Evolutionary conservation across 2,888 invertebrate species (phyloP).

Genomic region (Liodrosophila aerea): DNA sequence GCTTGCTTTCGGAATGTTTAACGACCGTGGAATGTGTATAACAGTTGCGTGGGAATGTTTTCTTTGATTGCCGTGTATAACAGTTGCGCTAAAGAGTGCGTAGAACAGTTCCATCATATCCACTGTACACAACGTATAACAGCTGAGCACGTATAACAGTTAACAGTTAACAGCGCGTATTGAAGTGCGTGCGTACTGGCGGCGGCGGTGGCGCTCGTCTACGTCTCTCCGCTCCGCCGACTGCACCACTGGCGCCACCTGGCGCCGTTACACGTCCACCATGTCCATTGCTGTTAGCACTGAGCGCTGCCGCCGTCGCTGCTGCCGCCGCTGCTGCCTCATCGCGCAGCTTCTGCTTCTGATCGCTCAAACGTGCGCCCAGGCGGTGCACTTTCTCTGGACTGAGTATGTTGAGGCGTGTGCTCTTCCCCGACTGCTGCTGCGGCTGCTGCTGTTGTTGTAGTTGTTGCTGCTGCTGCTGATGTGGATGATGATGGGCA

Average conservation of each 20-base stretch:
- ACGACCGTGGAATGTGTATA: slow-evolving; percentile 25
- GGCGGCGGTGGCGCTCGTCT: slow-evolving; percentile 69
- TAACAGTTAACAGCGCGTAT: slow-evolving; percentile 65
- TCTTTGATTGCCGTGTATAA: slow-evolving; percentile 3
- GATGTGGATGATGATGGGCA: slow-evolving; percentile 21
- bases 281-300: slow-evolving; percentile 40
- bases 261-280: slow-evolving; percentile 13
- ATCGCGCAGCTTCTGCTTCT: slow-evolving; percentile 72
- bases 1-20: slow-evolving; percentile 32
- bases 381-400: slow-evolving; percentile 81
- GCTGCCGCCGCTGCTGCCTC: slow-evolving; percentile 47
- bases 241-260: not conserved
- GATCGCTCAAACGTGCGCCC: slow-evolving; percentile 78
- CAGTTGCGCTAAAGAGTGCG: slow-evolving; percentile 10
- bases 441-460: slow-evolving; percentile 21
- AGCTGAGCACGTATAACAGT: slow-evolving; percentile 8
- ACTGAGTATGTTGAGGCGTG: slow-evolving; percentile 79
- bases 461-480: too few species aligned
- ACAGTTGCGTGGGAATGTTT: slow-evolving; percentile 22
- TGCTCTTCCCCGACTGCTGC: slow-evolving; percentile 47
- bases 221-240: slow-evolving; percentile 49
- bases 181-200: slow-evolving; percentile 73
- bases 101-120: slow-evolving; percentile 32
- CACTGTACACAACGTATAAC: not conserved
- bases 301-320: slow-evolving; percentile 22